phyloP scores from a whole-genome alignment of 1,140 invertebrate species.

The Pentalonia nigronervosa region DNA sequence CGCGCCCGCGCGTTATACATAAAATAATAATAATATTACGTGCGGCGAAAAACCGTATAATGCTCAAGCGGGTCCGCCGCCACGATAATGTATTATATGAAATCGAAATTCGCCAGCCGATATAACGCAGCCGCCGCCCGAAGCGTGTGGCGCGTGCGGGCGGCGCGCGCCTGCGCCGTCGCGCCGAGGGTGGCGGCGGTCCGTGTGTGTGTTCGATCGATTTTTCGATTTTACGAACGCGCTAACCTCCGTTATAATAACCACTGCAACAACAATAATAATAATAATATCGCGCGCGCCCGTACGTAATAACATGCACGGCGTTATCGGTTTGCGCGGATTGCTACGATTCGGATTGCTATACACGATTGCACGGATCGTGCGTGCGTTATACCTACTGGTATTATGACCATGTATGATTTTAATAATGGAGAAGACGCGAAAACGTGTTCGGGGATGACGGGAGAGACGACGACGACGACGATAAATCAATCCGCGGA shows the following conservation, averaged over 20 bases:
- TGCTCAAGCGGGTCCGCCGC: neutral
- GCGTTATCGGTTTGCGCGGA: neutral
- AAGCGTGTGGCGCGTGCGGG: neutral
- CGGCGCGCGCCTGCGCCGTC: conserved; percentile 10
- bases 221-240: conserved; percentile 36
- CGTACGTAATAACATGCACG: neutral
- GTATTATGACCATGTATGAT: too few species aligned
- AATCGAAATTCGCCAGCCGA: conserved; percentile 22
- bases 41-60: neutral
- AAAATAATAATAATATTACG: neutral
- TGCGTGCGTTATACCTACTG: too few species aligned
- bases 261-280: neutral
- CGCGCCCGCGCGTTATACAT: neutral
- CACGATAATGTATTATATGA: neutral
- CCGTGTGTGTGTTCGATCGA: neutral
- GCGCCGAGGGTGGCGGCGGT: neutral
- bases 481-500: too few species aligned
- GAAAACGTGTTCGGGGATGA: too few species aligned
- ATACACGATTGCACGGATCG: too few species aligned
- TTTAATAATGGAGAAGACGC: too few species aligned
- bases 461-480: too few species aligned
- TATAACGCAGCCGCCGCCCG: neutral
- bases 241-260: neutral
- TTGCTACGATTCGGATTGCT: neutral
- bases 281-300: neutral